Base-by-base conservation (phyloP, 2,797 vertebrate genomes). In the Orestias chungarensis region DNA sequence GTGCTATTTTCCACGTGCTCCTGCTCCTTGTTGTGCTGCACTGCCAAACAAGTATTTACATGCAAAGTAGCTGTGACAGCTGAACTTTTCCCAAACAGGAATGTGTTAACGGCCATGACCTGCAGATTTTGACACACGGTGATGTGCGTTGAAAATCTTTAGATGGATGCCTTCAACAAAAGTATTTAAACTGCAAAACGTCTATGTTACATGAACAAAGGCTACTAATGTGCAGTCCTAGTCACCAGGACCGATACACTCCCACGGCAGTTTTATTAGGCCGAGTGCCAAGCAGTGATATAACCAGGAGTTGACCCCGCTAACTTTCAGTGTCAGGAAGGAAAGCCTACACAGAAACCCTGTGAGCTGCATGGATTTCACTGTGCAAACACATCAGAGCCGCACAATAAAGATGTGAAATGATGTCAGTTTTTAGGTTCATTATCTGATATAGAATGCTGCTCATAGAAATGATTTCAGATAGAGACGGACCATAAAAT, bases 221-320 rank as follows among this genome's bases (percentile, higher is more conserved):
- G 35, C 3, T 72, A 69, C 20, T 17, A 20, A 66, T 40, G 2
- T 49, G 35, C 74, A 70, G 79, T 81, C 67, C 67, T 31, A 64
- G 76, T 76, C 8, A 10, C 74, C 73, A 46, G 73, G 70, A 81
- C 65, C 44, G 6, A 69, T 73, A 72, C 66, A 49, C 71, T 86
- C 80, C 72, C 40, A 64, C 80, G 25, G 76, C 73, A 68, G 61
- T 80, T 89, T 88, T 76, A 84, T 78, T 83, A 86, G 84, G 72
- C 76, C 68, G 81, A 79, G 77, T 59, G 79, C 81, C 73, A 77
- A 71, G 79, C 50, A n/a, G 64, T 89, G 82, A 88, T 80, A 75
- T 84, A 89, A 90, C 85, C 46, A 6, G 49, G 73, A 66, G 61
- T 59, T 82, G 88, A 86, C 85, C 86, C 84, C 79, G 3, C 78